Evolutionary conservation across 2,888 invertebrate species (phyloP).

Genomic region (Helleia helle): DNA sequence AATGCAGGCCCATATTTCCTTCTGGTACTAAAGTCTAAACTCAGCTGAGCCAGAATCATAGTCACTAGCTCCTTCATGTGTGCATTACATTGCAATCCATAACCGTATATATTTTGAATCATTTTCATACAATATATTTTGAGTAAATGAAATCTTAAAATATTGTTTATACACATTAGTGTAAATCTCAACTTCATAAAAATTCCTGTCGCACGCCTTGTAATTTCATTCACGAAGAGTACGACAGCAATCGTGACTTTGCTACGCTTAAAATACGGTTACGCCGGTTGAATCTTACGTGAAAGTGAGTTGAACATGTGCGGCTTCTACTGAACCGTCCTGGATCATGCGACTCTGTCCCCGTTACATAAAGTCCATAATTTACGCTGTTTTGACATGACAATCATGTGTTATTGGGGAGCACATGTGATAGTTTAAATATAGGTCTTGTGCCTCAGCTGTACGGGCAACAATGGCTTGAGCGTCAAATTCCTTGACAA

Average conservation of each 20-base stretch:
- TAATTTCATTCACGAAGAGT: conserved; percentile 10
- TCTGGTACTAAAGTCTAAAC: too few species aligned
- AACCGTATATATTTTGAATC: too few species aligned
- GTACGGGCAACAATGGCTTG: conserved; percentile 22
- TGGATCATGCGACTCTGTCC: neutral
- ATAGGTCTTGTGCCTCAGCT: neutral
- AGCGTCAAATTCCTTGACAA: conserved; percentile 31
- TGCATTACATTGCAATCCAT: too few species aligned
- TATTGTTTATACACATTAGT: too few species aligned
- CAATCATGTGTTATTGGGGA: neutral
- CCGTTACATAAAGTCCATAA: neutral
- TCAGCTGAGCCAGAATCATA: too few species aligned
- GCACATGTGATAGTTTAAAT: conserved; percentile 1
- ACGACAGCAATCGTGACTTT: neutral
- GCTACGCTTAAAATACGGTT: neutral
- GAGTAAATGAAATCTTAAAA: too few species aligned
- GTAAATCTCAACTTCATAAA: neutral
- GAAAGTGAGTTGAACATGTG: conserved; percentile 4
- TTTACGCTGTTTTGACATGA: conserved; percentile 2
- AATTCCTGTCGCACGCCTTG: conserved; percentile 7
- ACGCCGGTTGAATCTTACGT: neutral
- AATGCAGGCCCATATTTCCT: too few species aligned
- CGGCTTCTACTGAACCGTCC: conserved; percentile 1
- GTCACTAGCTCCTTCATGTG: too few species aligned
- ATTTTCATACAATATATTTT: too few species aligned